Conservation (phyloP, 1,140 invertebrate genomes). For the Aphidius ervi region DNA sequence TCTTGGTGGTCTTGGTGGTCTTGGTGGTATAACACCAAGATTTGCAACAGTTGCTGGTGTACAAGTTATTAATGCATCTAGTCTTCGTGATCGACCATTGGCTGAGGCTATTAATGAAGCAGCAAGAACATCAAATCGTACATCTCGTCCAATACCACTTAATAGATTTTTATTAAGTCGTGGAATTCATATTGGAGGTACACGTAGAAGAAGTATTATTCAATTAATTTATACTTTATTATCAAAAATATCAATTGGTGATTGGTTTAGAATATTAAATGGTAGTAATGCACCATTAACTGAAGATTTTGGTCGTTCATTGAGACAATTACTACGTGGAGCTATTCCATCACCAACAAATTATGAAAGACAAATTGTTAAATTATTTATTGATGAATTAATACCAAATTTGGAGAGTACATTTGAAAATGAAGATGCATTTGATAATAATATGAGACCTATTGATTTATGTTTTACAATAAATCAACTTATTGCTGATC, state of each 20-base stretch:
- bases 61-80: conserved; percentile 1
- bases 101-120: conserved; percentile 4
- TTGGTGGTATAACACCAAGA: neutral
- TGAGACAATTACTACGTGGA: neutral
- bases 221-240: conserved; percentile 1
- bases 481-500: neutral
- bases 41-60: conserved; percentile 12
- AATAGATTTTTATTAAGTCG: conserved; percentile 2
- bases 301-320: neutral
- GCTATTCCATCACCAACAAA: neutral
- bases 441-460: neutral
- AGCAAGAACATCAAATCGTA: neutral
- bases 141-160: neutral
- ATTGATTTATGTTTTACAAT: neutral
- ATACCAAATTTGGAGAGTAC: neutral
- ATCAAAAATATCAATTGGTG: neutral
- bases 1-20: neutral
- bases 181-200: neutral
- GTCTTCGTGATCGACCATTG: neutral
- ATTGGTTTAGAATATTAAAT: neutral
- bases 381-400: neutral
- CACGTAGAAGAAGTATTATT: neutral
- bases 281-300: neutral
- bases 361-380: neutral
- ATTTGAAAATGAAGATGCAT: neutral